Conservation (phyloP, 2,113 vertebrate species). For the Martes martes region DNA sequence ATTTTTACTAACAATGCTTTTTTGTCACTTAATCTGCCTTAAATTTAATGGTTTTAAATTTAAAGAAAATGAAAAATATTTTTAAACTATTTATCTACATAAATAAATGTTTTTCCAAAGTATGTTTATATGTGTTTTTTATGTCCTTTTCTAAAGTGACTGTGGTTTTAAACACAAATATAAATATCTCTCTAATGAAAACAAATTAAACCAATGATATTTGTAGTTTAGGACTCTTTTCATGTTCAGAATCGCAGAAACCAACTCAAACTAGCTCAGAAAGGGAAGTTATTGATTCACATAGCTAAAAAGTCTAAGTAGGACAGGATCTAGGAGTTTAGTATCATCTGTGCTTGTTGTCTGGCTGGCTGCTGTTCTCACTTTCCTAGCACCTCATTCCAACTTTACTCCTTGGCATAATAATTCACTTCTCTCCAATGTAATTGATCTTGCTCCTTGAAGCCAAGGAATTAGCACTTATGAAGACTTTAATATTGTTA, state of each 20-base stretch:
- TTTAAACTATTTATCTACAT: conserved; percentile 4
- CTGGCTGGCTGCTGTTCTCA: background rate
- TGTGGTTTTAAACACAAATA: conserved; percentile 9
- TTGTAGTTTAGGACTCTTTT: background rate
- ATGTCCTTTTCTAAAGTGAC: background rate
- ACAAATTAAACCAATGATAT: background rate
- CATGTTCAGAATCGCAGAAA: background rate
- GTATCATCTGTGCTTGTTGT: background rate
- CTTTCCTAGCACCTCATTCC: background rate
- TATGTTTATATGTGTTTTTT: background rate
- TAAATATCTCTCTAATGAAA: conserved; percentile 22
- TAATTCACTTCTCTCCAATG: background rate
- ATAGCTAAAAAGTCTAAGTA: background rate
- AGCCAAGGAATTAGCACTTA: background rate
- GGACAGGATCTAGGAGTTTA: background rate
- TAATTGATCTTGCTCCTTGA: background rate
- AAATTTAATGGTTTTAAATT: conserved; percentile 5
- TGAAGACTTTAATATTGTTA: background rate
- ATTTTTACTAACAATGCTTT: conserved; percentile 7
- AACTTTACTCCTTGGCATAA: background rate
- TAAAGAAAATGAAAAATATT: conserved; percentile 31
- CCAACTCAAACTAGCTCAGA: background rate
- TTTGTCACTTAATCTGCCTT: background rate
- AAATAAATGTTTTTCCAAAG: conserved; percentile 21
- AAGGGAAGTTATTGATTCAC: background rate